Evolutionary conservation across 92 coral and sea anemone species (phyloP).

Genomic region (Phenganax stokvisi): DNA sequence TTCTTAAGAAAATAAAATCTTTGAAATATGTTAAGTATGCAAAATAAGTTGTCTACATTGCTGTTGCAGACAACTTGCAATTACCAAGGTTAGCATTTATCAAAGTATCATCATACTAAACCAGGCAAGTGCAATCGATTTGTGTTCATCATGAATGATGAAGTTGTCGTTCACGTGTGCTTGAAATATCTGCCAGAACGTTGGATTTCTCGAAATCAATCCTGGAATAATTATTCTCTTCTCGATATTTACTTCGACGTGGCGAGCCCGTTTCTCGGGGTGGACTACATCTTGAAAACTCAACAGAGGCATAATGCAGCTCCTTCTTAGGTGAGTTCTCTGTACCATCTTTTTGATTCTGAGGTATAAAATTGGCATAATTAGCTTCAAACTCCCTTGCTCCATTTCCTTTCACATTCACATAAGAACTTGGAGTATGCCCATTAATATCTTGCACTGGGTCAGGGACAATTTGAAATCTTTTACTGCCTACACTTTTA

Average conservation of each 20-base stretch:
- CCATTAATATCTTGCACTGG: not conserved
- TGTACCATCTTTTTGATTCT: not conserved
- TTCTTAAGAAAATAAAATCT: not conserved
- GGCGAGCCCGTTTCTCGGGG: not conserved
- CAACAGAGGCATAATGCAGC: slow-evolving; percentile 35
- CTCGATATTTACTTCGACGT: not conserved
- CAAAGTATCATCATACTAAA: not conserved
- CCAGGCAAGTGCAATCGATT: not conserved
- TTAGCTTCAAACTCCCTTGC: not conserved
- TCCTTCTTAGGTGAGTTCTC: not conserved
- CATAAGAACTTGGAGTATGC: slow-evolving; percentile 5
- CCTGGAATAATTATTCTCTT: slow-evolving; percentile 50
- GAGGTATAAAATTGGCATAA: slow-evolving; percentile 16
- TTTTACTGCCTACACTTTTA: slow-evolving; percentile 15
- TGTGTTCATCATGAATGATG: not conserved
- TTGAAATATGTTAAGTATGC: no score
- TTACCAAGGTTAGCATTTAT: not conserved
- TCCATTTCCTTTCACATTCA: slow-evolving; percentile 6
- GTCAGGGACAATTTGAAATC: slow-evolving; percentile 15
- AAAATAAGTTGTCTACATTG: not conserved
- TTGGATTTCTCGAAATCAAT: slow-evolving; percentile 81
- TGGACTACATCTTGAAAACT: not conserved
- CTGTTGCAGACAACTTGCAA: not conserved
- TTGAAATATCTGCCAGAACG: slow-evolving; percentile 49
- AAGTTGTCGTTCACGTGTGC: slow-evolving; percentile 22